Evolutionary conservation across 2,797 vertebrate species (phyloP).

Genomic region (Syngnathus rostellatus): DNA sequence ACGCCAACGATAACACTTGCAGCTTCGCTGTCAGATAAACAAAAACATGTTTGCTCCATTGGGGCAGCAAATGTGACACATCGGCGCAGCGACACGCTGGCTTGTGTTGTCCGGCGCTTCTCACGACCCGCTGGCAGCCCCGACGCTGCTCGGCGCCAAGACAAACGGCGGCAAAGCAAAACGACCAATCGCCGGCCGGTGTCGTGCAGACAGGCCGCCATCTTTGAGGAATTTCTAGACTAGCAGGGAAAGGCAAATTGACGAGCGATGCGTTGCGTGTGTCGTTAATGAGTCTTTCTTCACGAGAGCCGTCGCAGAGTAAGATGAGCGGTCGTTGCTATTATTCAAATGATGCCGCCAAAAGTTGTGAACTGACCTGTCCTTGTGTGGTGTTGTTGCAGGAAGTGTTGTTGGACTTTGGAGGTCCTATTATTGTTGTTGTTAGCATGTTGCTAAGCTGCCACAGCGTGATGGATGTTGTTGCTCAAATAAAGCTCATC

Average conservation of each 20-base stretch:
- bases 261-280: too few species aligned
- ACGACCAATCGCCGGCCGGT: too few species aligned
- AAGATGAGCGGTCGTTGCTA: too few species aligned
- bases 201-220: background rate
- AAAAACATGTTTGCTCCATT: background rate
- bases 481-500: constrained; percentile 19
- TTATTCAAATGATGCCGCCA: too few species aligned
- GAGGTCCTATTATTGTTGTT: background rate
- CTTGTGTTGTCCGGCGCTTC: background rate
- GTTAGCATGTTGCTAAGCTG: constrained; percentile 3
- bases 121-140: background rate
- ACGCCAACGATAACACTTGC: background rate
- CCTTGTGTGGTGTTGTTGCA: background rate
- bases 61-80: background rate
- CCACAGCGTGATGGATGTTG: background rate
- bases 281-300: too few species aligned
- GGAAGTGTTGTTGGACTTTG: background rate
- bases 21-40: background rate
- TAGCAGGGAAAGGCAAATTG: too few species aligned
- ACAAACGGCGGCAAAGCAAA: background rate
- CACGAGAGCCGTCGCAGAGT: too few species aligned
- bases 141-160: background rate
- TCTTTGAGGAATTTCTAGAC: background rate
- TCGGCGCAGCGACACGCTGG: background rate
- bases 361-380: background rate